Evolutionary conservation across 2,888 invertebrate species (phyloP), one percentile per base, ranked within the genome.

Genomic region (Netelia fuscicornis): DNA sequence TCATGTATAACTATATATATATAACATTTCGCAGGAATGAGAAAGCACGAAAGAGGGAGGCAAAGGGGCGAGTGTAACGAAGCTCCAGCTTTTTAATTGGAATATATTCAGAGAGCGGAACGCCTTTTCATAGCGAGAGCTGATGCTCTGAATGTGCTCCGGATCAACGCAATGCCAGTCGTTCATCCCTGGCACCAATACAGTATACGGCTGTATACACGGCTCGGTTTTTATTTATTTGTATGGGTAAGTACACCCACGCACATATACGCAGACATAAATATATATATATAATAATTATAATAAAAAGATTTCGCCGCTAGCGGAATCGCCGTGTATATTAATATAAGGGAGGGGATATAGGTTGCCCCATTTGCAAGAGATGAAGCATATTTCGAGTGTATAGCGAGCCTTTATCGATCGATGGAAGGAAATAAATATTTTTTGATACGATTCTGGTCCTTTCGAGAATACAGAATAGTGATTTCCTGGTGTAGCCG

Each of bases 21-120:
- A 44, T 23, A 20, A 74, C 56, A 67, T 78, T 72, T 85, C 62
- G 54, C 71, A 62, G 82, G 80, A 83, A 76, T 84, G 87, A 85
- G 83, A 74, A 86, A 83, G 77, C 85, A 80, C 86, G 86, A 71
- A 75, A 88, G 85, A 85, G 85, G 83, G 83, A 82, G 85, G 87
- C 83, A 90, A 89, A 90, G 91, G 90, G 89, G 88, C 89, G 91
- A 92, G 92, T 92, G 92, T 93, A 93, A 93, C 93, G 93, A 93
- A 93, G 93, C 93, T 93, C 92, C 90, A 92, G 91, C 92, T 92
- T 93, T 93, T 93, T 93, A 93, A 93, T 93, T 93, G 93, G 93
- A 93, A 93, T 93, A 92, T 92, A 93, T 93, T 93, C 93, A 93
- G 91, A 91, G 93, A 92, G 90, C 91, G 92, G 92, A 93, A 93